These are phyloP conservation scores for Enteromius viviparus DNA, from an alignment of 2,797 vertebrate genomes.

Conservation along the genomic window DNA sequence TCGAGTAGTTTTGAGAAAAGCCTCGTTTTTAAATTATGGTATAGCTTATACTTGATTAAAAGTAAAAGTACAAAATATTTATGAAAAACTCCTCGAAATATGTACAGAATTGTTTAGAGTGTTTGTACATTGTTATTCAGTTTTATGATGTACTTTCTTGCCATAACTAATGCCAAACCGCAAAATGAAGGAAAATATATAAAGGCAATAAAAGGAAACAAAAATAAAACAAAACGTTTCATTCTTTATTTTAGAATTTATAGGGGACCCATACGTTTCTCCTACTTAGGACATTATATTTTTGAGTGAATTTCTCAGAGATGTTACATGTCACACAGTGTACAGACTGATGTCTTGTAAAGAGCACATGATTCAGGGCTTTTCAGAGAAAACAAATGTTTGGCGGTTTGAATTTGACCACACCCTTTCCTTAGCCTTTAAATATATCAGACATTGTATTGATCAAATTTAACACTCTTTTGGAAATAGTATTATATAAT, in stretches of 20 bases:
- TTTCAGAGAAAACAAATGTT: background rate
- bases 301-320: background rate
- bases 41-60: constrained; percentile 85
- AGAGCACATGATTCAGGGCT: background rate
- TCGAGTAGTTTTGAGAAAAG: constrained; percentile 74
- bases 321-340: background rate
- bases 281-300: background rate
- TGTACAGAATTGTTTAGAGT: constrained; percentile 44
- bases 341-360: background rate
- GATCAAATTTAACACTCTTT: background rate
- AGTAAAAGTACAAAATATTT: constrained; percentile 83
- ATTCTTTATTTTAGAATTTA: background rate
- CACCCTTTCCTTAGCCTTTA: background rate
- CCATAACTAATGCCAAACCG: constrained; percentile 28
- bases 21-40: constrained; percentile 90
- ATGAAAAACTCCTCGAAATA: constrained; percentile 71
- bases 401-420: background rate
- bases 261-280: background rate
- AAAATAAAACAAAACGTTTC: constrained; percentile 4
- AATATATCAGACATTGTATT: background rate
- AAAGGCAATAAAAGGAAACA: constrained; percentile 33
- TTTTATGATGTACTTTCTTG: constrained; percentile 34
- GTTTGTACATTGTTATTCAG: constrained; percentile 33
- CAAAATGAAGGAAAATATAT: constrained; percentile 38
- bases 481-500: background rate